Evolutionary conservation across 2,797 vertebrate species (phyloP), one percentile per base, ranked within the genome.

Genomic region (Neosilurus hyrtlii): DNA sequence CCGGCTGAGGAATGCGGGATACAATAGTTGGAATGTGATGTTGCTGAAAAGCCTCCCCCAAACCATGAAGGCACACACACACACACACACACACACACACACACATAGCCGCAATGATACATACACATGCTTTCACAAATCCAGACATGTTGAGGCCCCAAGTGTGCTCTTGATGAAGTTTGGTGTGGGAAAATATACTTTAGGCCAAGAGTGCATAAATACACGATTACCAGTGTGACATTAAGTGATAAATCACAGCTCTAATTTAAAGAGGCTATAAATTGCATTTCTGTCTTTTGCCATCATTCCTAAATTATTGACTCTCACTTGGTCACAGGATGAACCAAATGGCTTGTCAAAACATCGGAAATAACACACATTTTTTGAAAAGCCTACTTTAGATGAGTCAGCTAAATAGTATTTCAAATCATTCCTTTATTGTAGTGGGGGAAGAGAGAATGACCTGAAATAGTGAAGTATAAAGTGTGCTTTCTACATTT

Each of bases 21-120:
- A 95, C 93, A 95, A 95, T 93, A 90, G 92, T 83, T 90, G 92
- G 93, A 95, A 95, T 95, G 94, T 90, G 92, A 93, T 93, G 93
- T 91, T 90, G 89, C 88, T 84, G 87, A 93, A 89, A 89, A 90
- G 89, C 92, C 87, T 82, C 86, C 86, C 88, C 85, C 80, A 91
- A 88, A 90, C 85, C 87, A 89, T 80, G 87, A 20, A 78, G 51
- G 80, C 84, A 82, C 81, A 83, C 75, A 80, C 82, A 85, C 61
- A 43, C 43, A 43, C 43, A 43, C 43, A 43, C 43, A 43, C 43
- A 43, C 43, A 43, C 43, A 43, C 43, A 43, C 84, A 83, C 81
- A 83, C 75, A 80, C 80, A 85, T 56, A 86, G 63, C 57, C 79
- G 59, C 83, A 84, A 76, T 79, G 80, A 83, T 83, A 87, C 86